phyloP scores from a whole-genome alignment of 1,140 invertebrate genomes.

The Rhyzopertha dominica region DNA sequence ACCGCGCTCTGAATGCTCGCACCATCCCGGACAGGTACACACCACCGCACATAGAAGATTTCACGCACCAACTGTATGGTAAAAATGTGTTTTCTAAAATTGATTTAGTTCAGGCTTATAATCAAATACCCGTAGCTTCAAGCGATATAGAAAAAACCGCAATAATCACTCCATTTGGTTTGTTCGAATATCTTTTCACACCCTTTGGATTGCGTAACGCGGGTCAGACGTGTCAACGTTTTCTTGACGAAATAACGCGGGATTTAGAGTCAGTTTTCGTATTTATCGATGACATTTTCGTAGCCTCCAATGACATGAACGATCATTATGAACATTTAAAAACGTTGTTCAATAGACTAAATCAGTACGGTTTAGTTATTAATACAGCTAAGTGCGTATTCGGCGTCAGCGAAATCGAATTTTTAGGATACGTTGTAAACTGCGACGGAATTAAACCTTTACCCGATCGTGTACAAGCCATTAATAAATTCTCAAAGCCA shows the following conservation, averaged over 20 bases:
- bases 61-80: slow-evolving; percentile 38
- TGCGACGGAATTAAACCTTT: slow-evolving; percentile 32
- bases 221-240: slow-evolving; percentile 45
- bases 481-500: slow-evolving; percentile 23
- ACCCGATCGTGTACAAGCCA: slow-evolving; percentile 30
- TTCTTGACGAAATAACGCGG: slow-evolving; percentile 45
- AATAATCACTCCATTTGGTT: too few relatives aligned
- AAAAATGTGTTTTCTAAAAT: too few relatives aligned
- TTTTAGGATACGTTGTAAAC: slow-evolving; percentile 38
- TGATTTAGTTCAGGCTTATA: too few relatives aligned
- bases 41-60: slow-evolving; percentile 39
- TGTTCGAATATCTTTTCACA: too few relatives aligned
- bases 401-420: slow-evolving; percentile 24
- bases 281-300: slow-evolving; percentile 35
- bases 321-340: slow-evolving; percentile 33
- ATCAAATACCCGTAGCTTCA: too few relatives aligned
- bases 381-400: slow-evolving; percentile 38
- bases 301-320: slow-evolving; percentile 31
- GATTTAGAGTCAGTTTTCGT: slow-evolving; percentile 20
- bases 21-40: slow-evolving; percentile 43
- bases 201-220: too few relatives aligned
- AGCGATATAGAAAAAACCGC: too few relatives aligned
- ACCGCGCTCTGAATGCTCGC: slow-evolving; percentile 41
- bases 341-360: slow-evolving; percentile 30
- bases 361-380: slow-evolving; percentile 26